phyloP scores from a whole-genome alignment of 30 jellyfish, hydroid and myxozoan species.

The Turritopsis rubra region DNA sequence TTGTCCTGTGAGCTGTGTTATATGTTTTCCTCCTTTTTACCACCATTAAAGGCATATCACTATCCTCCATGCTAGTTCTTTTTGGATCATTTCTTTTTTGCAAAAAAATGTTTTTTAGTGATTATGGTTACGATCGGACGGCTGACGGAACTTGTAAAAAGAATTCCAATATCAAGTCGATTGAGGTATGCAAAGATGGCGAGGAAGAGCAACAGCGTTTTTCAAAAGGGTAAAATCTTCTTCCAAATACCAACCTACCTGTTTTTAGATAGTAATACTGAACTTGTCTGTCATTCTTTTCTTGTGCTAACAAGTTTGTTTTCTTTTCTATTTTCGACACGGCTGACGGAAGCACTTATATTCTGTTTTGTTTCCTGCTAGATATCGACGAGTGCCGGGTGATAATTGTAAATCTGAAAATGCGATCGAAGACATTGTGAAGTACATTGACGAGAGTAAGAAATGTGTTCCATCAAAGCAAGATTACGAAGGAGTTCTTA shows the following conservation, averaged over 20 bases:
- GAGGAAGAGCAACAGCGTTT: slow-evolving; percentile 34
- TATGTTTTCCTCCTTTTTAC: no score
- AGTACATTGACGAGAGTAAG: slow-evolving; percentile 27
- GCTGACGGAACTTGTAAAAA: slow-evolving; percentile 53
- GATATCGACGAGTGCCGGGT: slow-evolving; percentile 94
- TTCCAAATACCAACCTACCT: neutral
- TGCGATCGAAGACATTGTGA: slow-evolving; percentile 24
- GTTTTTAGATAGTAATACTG: neutral
- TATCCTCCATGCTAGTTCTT: no score
- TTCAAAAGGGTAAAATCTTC: slow-evolving; percentile 78
- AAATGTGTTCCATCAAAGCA: neutral
- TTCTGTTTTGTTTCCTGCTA: neutral
- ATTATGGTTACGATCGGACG: slow-evolving; percentile 60
- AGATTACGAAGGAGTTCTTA: slow-evolving; percentile 19
- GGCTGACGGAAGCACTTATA: no score
- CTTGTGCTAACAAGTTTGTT: no score
- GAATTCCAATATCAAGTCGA: slow-evolving; percentile 26
- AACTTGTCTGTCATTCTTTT: neutral
- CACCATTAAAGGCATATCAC: no score
- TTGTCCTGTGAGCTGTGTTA: no score
- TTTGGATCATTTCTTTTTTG: no score
- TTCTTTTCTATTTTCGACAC: no score
- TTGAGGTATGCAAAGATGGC: slow-evolving; percentile 70
- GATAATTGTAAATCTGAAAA: slow-evolving; percentile 53
- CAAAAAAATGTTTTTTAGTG: slow-evolving; percentile 36